Percentiles rank a stretch among this genome's conserved stretches.
Conservation (phyloP, 2,888 invertebrate genomes). For the Bellardia bayeri region DNA sequence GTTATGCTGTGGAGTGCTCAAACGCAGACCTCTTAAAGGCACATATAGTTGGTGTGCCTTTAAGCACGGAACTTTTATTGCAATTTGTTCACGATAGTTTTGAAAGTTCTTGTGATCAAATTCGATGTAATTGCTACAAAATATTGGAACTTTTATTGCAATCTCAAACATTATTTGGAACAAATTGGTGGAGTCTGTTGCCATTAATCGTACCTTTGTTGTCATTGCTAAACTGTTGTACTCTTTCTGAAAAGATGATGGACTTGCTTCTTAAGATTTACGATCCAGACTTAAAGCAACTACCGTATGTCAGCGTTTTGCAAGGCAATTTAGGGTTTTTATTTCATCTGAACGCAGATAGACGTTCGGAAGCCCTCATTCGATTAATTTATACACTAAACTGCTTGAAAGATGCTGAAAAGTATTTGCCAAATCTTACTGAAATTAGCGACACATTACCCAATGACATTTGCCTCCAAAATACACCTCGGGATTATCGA, state of each 20-base stretch:
- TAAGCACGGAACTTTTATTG: conserved; percentile 78
- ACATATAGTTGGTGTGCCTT: conserved; percentile 81
- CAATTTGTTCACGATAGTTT: conserved; percentile 78
- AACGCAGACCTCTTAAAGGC: conserved; percentile 75
- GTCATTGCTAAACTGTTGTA: conserved; percentile 79
- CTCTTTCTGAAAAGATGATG: conserved; percentile 74
- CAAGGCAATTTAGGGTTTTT: conserved; percentile 80
- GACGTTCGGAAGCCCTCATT: conserved; percentile 78
- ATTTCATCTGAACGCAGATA: conserved; percentile 76
- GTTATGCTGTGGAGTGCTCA: conserved; percentile 75
- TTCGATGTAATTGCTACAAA: conserved; percentile 77
- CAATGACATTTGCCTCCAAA: conserved; percentile 78
- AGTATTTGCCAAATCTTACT: conserved; percentile 76
- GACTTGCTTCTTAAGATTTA: conserved; percentile 77
- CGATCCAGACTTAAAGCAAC: conserved; percentile 78
- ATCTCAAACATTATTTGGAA: conserved; percentile 76
- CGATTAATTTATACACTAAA: conserved; percentile 78
- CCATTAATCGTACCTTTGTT: conserved; percentile 77
- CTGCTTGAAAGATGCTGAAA: conserved; percentile 72
- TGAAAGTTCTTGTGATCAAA: conserved; percentile 57
- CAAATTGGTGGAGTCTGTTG: conserved; percentile 75
- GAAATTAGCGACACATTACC: conserved; percentile 77
- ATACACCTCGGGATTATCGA: conserved; percentile 75
- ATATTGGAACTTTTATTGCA: conserved; percentile 80
- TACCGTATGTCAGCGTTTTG: conserved; percentile 76